These are phyloP conservation scores for Tauraco erythrolophus DNA, from an alignment of 2,113 vertebrate species.

Conservation along the genomic window DNA sequence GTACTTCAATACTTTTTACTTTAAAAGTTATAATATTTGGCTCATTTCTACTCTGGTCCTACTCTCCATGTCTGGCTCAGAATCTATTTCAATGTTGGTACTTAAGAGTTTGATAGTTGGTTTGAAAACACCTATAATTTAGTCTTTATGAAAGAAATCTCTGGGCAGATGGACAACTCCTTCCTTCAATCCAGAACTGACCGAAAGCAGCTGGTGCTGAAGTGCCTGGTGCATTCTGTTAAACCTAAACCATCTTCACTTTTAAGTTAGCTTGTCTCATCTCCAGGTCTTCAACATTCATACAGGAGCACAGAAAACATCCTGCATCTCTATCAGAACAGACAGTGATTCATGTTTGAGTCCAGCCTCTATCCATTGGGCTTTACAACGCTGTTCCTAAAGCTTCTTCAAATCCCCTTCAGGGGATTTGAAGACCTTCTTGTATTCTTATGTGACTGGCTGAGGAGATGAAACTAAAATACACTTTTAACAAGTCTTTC, in stretches of 20 bases:
- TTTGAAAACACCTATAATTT: not conserved
- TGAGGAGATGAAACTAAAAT: not conserved
- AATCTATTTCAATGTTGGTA: not conserved
- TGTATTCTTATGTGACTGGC: not conserved
- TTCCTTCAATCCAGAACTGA: not conserved
- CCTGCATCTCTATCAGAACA: not conserved
- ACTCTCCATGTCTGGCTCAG: not conserved
- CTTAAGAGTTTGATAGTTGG: not conserved
- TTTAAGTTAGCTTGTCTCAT: not conserved
- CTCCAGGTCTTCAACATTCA: not conserved
- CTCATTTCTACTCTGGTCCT: not conserved
- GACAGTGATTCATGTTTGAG: not conserved
- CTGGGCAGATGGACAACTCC: not conserved
- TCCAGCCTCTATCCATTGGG: not conserved
- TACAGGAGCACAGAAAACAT: not conserved
- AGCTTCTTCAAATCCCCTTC: not conserved
- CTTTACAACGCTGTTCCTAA: not conserved
- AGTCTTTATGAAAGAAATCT: not conserved
- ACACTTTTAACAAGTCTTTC: not conserved
- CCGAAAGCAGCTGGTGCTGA: not conserved
- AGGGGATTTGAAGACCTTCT: not conserved
- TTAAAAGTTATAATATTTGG: not conserved
- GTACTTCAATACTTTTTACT: not conserved
- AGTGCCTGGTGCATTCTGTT: not conserved
- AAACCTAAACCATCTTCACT: not conserved